Percentiles rank a stretch among this genome's conserved stretches.
phyloP scores from a whole-genome alignment of 2,797 vertebrate species.

The Pseudochirops corinnae region DNA sequence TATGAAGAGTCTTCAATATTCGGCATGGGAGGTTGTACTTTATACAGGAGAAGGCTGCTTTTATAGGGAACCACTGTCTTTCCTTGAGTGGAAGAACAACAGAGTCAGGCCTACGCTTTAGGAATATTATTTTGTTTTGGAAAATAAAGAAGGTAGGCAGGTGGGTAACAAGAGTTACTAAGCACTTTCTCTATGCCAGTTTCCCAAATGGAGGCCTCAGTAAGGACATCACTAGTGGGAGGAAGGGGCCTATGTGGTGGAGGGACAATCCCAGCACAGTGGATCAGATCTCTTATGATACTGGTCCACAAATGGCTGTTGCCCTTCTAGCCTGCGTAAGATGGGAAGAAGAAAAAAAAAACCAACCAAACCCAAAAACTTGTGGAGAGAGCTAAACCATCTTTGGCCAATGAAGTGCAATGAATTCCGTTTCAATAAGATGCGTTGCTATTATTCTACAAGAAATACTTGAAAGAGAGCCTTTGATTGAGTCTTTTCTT shows the following conservation, averaged over 20 bases:
- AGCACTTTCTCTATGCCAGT: not conserved
- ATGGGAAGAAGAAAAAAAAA: not conserved
- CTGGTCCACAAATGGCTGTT: not conserved
- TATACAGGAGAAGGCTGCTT: not conserved
- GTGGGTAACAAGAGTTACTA: not conserved
- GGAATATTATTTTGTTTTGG: not conserved
- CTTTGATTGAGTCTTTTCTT: slow-evolving; percentile 46
- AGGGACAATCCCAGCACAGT: no score
- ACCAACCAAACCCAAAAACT: not conserved
- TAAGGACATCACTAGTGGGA: not conserved
- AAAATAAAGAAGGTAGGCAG: not conserved
- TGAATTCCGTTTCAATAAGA: slow-evolving; percentile 62
- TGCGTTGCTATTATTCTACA: slow-evolving; percentile 31
- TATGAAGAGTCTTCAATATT: not conserved
- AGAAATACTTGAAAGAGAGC: slow-evolving; percentile 40
- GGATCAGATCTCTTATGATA: not conserved
- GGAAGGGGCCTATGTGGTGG: not conserved
- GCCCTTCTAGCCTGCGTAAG: not conserved
- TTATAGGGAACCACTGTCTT: not conserved
- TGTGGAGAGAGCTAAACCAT: not conserved
- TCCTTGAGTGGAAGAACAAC: not conserved
- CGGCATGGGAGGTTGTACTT: not conserved
- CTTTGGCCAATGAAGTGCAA: not conserved
- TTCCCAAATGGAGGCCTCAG: not conserved
- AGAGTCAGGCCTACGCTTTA: not conserved